phyloP scores from a whole-genome alignment of 2,888 invertebrate genomes.

The Pycnomerus fuliginosus region DNA sequence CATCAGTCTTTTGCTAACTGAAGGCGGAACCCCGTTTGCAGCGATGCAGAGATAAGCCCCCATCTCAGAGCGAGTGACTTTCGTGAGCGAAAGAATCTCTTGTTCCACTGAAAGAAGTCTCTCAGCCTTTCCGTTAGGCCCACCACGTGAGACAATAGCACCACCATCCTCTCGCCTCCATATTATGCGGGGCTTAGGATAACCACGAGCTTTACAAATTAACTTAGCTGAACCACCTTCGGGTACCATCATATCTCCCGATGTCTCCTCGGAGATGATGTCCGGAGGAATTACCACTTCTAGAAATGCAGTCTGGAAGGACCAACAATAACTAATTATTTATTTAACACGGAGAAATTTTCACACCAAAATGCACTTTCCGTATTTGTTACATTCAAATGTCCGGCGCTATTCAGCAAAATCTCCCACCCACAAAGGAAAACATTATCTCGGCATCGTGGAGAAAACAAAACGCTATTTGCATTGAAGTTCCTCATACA shows the following conservation, averaged over 20 bases:
- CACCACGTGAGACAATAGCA: constrained; percentile 75
- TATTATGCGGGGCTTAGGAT: constrained; percentile 79
- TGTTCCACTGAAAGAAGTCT: constrained; percentile 76
- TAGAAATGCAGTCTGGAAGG: constrained; percentile 60
- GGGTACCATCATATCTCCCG: constrained; percentile 93
- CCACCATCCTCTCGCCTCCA: constrained; percentile 87
- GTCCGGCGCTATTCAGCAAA: too few species aligned
- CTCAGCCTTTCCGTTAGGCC: constrained; percentile 72
- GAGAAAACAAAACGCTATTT: too few species aligned
- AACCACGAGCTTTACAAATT: constrained; percentile 82
- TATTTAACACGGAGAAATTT: constrained; percentile 15
- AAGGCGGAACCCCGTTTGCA: constrained; percentile 83
- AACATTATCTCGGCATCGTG: too few species aligned
- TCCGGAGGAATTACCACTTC: constrained; percentile 92
- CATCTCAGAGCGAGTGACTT: constrained; percentile 88
- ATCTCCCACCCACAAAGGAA: too few species aligned
- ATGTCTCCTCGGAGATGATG: constrained; percentile 85
- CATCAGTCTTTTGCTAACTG: constrained; percentile 89
- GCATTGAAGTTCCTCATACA: too few species aligned
- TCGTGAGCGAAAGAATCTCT: constrained; percentile 76
- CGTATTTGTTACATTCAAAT: too few species aligned
- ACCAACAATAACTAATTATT: constrained; percentile 16
- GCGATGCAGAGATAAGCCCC: constrained; percentile 87
- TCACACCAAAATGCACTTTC: too few species aligned
- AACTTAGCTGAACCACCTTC: constrained; percentile 87